Evolutionary conservation across 2,888 invertebrate genomes (phyloP), one percentile per base, ranked within the genome.

Genomic region (Tolmerus cingulatus): DNA sequence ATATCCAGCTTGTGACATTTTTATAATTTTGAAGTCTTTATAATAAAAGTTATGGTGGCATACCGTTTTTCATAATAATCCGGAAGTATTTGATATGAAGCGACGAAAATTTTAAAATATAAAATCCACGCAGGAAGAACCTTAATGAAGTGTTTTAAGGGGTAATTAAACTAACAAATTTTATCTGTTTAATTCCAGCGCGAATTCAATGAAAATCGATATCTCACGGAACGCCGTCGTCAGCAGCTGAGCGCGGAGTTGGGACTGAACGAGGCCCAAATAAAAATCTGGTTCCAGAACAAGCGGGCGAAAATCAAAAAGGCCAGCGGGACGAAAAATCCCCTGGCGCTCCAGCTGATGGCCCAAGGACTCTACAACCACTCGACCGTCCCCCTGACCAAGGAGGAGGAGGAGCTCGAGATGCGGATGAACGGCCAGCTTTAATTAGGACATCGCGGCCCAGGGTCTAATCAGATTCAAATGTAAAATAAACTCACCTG

Each of bases 241-340:
- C 98, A 98, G 92, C 96, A 97, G 89, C 93, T 99, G 88, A 98
- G 98, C n/a, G 94, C 96, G 5, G 98, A 98, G 91, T 94, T 99
- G 88, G 97, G 97, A 0, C 94, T 99, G 88, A 98, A 98, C 90
- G 99, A 99, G 92, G 98, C 98, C 0, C 99, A 99, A 93, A 99
- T 98, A 92, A 98, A 98, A 94, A 98, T 98, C 92, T 98, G 98
- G 98, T 98, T 98, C 93, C 97, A 98, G 94, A 98, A 98, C 93
- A 98, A 98, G 92, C 94, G 98, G 19, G 99, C 99, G 89, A 98
- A 98, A 93, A 96, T 98, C 92, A 99, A 99, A 94, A 98, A 98
- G 92, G 95, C 97, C 0, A 95, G 95, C 0, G 97, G 97, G 0
- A 96, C 96, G 90, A 95, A 96, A 91, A 97, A 97, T 92, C 96